Conservation (phyloP, 2,797 vertebrate species). For the Oryzias sinensis region DNA sequence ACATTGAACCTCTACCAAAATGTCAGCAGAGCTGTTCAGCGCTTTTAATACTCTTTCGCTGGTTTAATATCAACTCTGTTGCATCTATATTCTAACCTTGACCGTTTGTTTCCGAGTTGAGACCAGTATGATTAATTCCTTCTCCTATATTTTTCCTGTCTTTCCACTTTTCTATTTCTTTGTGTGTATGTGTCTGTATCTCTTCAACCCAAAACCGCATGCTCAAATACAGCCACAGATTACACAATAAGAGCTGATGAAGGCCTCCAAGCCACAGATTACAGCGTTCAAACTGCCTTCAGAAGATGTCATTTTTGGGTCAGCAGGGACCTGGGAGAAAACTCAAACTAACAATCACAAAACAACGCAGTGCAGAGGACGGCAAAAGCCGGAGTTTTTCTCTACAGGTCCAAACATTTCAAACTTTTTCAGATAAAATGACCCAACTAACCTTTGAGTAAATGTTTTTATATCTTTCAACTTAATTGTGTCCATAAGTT, state of each 20-base stretch:
- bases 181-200: conserved; percentile 36
- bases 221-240: conserved; percentile 31
- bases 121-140: conserved; percentile 26
- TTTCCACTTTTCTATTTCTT: conserved; percentile 10
- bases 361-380: conserved; percentile 20
- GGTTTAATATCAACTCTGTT: conserved; percentile 23
- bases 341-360: conserved; percentile 45
- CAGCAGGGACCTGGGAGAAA: conserved; percentile 1
- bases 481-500: too few species aligned
- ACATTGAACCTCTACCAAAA: too few species aligned
- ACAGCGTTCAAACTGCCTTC: conserved; percentile 36
- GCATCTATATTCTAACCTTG: conserved; percentile 29
- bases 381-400: conserved; percentile 12
- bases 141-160: conserved; percentile 18
- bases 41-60: conserved; percentile 11
- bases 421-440: conserved; percentile 12
- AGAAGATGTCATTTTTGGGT: conserved; percentile 39
- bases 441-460: not conserved
- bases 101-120: conserved; percentile 25
- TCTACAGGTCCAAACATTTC: conserved; percentile 13
- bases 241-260: conserved; percentile 31
- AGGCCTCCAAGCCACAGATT: conserved; percentile 51
- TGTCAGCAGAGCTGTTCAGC: too few species aligned
- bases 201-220: conserved; percentile 46
- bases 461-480: too few species aligned